Percentiles rank a stretch among this genome's conserved stretches.
Conservation (phyloP, 2,797 vertebrate species). For the Lutjanus campechanus region DNA sequence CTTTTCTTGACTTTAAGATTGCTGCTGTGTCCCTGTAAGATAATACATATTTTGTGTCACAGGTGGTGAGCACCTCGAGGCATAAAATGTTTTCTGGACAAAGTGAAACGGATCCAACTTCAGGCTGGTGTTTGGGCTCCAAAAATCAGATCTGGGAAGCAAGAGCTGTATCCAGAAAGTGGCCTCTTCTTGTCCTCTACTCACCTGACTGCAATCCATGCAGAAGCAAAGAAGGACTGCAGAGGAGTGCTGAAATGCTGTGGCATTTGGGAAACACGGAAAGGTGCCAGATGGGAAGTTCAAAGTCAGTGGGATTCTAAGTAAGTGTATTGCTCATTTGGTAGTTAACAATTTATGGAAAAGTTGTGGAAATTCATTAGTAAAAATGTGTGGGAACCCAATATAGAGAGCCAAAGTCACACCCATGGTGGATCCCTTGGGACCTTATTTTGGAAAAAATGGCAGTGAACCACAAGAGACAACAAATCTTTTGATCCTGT, state of each 20-base stretch:
- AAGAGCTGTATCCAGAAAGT: constrained; percentile 46
- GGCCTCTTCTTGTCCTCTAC: constrained; percentile 39
- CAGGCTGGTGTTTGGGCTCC: constrained; percentile 11
- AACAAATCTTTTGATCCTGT: too few relatives aligned
- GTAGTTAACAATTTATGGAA: not conserved
- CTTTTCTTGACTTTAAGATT: constrained; percentile 15
- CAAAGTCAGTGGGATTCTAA: constrained; percentile 25
- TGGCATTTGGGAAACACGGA: constrained; percentile 19
- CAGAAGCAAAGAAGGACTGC: constrained; percentile 40
- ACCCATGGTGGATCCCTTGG: too few relatives aligned
- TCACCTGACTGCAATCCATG: constrained; percentile 31
- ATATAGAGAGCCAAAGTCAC: too few relatives aligned
- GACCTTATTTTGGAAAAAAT: too few relatives aligned
- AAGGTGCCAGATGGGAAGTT: constrained; percentile 32
- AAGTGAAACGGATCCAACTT: constrained; percentile 10
- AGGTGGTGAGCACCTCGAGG: not conserved
- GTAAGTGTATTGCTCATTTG: constrained; percentile 21
- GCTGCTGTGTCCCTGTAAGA: not conserved
- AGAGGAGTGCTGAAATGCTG: constrained; percentile 20
- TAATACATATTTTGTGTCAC: not conserved
- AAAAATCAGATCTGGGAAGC: constrained; percentile 30
- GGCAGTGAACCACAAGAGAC: too few relatives aligned
- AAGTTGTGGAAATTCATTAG: not conserved
- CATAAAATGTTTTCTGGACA: constrained; percentile 15
- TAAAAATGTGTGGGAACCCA: not conserved